phyloP scores from a whole-genome alignment of 2,113 vertebrate genomes.

The Entomyzon cyanotis region DNA sequence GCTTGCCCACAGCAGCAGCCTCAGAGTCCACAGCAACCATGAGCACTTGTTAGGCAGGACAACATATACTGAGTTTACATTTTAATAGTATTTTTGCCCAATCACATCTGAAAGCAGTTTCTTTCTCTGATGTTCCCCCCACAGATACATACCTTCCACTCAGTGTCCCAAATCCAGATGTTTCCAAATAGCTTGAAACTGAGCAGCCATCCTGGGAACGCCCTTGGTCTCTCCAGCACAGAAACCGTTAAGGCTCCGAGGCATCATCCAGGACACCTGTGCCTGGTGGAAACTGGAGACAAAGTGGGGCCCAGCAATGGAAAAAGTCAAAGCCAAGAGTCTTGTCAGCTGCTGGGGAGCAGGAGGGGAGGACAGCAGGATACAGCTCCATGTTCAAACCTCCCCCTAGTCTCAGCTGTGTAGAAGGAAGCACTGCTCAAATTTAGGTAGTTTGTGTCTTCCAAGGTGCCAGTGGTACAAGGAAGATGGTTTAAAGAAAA shows the following conservation, averaged over 20 bases:
- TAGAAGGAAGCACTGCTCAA: background rate
- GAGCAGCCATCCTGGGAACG: background rate
- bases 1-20: background rate
- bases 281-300: slow-evolving; percentile 29
- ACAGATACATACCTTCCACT: slow-evolving; percentile 21
- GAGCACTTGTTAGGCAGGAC: background rate
- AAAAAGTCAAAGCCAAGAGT: slow-evolving; percentile 35
- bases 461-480: background rate
- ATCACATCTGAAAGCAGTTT: slow-evolving; percentile 15
- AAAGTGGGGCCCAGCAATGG: background rate
- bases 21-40: background rate
- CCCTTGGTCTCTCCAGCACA: background rate
- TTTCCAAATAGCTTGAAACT: background rate
- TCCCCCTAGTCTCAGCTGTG: background rate
- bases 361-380: background rate
- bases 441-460: background rate
- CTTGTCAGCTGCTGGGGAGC: background rate
- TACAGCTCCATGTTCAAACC: background rate
- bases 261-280: slow-evolving; percentile 7
- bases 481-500: background rate
- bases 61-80: background rate
- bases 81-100: background rate
- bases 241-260: background rate
- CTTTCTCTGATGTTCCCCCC: background rate
- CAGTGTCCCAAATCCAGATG: background rate